A percentile compares a stretch with the other conserved stretches of the same genome.
Conservation (phyloP, 30 jellyfish, hydroid and myxozoan genomes). For the Nemopilema nomurai region DNA sequence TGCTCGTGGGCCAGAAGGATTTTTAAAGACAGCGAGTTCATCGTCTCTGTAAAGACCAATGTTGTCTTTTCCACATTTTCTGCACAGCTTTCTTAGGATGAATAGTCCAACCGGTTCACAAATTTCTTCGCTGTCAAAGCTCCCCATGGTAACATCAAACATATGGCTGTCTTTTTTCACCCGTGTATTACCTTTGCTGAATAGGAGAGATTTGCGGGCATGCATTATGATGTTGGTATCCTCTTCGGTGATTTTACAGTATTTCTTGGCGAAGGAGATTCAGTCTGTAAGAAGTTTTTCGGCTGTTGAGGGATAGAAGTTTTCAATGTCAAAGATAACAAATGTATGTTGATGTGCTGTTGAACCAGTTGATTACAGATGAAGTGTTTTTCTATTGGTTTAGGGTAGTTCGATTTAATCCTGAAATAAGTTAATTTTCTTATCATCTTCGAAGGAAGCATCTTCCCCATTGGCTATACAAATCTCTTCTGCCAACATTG, state of each 20-base stretch:
- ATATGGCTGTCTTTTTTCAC: constrained; percentile 41
- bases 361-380: constrained; percentile 43
- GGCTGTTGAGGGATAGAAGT: constrained; percentile 63
- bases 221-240: constrained; percentile 46
- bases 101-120: constrained; percentile 70
- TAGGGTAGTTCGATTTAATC: constrained; percentile 9
- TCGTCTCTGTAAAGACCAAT: constrained; percentile 76
- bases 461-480: too few species aligned
- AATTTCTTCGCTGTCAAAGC: constrained; percentile 58
- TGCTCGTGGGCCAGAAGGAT: constrained; percentile 50
- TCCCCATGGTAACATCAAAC: constrained; percentile 73
- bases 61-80: constrained; percentile 25
- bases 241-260: constrained; percentile 28
- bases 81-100: constrained; percentile 33
- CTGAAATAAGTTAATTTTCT: too few species aligned
- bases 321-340: constrained; percentile 62
- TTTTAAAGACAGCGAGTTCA: constrained; percentile 59
- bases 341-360: constrained; percentile 23
- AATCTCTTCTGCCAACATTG: too few species aligned
- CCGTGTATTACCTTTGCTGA: constrained; percentile 55
- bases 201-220: constrained; percentile 68
- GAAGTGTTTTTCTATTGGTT: constrained; percentile 62
- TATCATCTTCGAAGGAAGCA: too few species aligned
- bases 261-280: constrained; percentile 20
- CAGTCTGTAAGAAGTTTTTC: constrained; percentile 41